Base-by-base conservation (phyloP, 2,888 invertebrate genomes). In the Hedya salicella region DNA sequence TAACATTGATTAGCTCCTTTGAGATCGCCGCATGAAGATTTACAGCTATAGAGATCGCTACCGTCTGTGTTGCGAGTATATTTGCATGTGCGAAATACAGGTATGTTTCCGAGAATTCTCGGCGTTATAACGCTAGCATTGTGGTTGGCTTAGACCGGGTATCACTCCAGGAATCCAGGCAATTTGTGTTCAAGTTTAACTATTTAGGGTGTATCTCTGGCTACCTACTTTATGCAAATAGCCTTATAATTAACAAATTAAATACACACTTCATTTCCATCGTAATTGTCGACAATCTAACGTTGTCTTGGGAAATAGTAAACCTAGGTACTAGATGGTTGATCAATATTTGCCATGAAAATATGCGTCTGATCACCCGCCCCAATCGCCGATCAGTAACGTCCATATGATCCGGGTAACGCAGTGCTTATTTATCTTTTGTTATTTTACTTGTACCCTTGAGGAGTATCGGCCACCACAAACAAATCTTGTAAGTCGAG, bases 1-100 rank as follows among this genome's bases (percentile, higher is more conserved):
- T 86, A 87, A 85, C 85, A 85, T 86, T 88, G 88, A 89, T 89
- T 88, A 84, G 77, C 68, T 82, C 77, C 85, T 89, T 89, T 89
- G 87, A 87, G 78, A 56, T 66, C 68, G 69, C 87, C 85, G 86
- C 80, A 72, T 65, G 42, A 75, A 87, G 86, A 88, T 90, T 89
- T 89, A 88, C 87, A 85, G 76, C 88, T 79, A 79, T 76, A 71
- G 76, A 78, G 77, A 85, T 83, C 75, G 85, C 87, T 85, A 83
- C 86, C 77, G 82, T 74, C 75, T 53, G 73, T 82, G 84, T 81
- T 79, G 78, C 78, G 69, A 70, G 44, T 69, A 77, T 75, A 78
- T 82, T 77, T 74, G 75, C 76, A 73, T 76, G 71, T 66, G 48
- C 62, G 68, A 70, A 67, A 50, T 62, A 53, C 65, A 49, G 40